Evolutionary conservation across 2,797 vertebrate species (phyloP), one percentile per base, ranked within the genome.

Genomic region (Miichthys miiuy): DNA sequence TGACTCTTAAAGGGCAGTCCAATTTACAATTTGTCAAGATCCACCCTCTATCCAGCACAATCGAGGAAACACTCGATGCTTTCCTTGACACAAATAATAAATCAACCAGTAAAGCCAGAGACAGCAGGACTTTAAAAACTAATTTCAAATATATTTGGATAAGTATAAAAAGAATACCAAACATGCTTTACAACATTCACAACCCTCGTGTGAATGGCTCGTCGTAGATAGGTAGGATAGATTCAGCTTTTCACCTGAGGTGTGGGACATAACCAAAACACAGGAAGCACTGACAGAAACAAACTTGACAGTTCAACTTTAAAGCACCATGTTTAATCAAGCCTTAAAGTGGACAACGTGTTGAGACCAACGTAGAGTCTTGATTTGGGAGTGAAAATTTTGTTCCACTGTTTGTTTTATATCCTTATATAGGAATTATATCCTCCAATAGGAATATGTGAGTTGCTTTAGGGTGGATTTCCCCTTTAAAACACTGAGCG

Each of bases 241-340:
- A 55, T 52, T 55, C 46, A 70, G 42, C 51, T 60, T 66, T 81
- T 21, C 20, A 63, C 48, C 64, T 25, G 74, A 67, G 65, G 41
- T 54, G 58, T 58, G 38, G 11, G 30, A 44, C 41, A 73, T 4
- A 25, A 61, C 7, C 38, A 56, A 71, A 51, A 38, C 13, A 70
- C 17, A 50, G 48, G 30, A 67, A 57, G 68, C 64, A 64, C 55
- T 23, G 48, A 81, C 65, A 38, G 58, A 77, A 58, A 62, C 16
- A 42, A 57, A 79, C 52, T 23, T 44, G 54, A 80, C 46, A 21
- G 30, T 17, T 71, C 34, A 68, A 76, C 64, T 68, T 86, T 66
- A 69, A 83, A 77, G 75, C 67, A 83, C 74, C 64, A 52, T 34
- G 34, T 84, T 86, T 74, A 84, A 69, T 81, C 71, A 66, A 79